phyloP scores from a whole-genome alignment of 2,113 vertebrate species.

The Ageneiosus marmoratus region DNA sequence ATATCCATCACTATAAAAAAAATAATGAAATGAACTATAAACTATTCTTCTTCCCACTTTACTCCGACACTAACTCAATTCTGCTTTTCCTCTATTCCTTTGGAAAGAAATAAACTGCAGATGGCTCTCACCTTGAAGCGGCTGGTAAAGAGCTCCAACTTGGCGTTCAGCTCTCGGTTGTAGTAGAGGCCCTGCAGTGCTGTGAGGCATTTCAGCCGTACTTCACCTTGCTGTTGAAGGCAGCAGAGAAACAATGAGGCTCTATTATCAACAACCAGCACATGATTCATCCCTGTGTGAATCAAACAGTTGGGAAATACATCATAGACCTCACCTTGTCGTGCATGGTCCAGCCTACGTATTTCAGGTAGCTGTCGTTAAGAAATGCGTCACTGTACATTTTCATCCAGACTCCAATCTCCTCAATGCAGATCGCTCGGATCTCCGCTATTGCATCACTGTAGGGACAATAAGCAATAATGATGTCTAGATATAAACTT shows the following conservation, averaged over 20 bases:
- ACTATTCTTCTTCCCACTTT: background rate
- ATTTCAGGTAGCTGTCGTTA: constrained; percentile 99
- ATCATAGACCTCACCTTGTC: constrained; percentile 83
- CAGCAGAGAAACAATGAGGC: constrained; percentile 1
- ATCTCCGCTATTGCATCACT: constrained; percentile 99
- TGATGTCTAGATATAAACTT: background rate
- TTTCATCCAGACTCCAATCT: constrained; percentile 99
- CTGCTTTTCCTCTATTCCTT: background rate
- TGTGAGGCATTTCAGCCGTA: constrained; percentile 98
- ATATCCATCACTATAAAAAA: background rate
- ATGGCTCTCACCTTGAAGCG: constrained; percentile 89
- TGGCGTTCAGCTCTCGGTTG: constrained; percentile 97
- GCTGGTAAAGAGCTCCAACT: constrained; percentile 98
- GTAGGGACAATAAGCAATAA: constrained; percentile 33
- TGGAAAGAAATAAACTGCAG: constrained; percentile 35
- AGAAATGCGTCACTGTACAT: constrained; percentile 99
- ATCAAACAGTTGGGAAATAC: background rate
- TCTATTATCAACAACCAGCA: background rate
- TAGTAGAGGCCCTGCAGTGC: constrained; percentile 98
- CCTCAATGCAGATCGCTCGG: constrained; percentile 98
- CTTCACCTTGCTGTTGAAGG: constrained; percentile 90
- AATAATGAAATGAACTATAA: background rate
- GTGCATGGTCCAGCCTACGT: constrained; percentile 99
- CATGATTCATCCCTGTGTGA: background rate
- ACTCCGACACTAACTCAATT: background rate